These are phyloP conservation scores for Dolomedes plantarius DNA, from an alignment of 2,888 invertebrate genomes.

Conservation along the genomic window DNA sequence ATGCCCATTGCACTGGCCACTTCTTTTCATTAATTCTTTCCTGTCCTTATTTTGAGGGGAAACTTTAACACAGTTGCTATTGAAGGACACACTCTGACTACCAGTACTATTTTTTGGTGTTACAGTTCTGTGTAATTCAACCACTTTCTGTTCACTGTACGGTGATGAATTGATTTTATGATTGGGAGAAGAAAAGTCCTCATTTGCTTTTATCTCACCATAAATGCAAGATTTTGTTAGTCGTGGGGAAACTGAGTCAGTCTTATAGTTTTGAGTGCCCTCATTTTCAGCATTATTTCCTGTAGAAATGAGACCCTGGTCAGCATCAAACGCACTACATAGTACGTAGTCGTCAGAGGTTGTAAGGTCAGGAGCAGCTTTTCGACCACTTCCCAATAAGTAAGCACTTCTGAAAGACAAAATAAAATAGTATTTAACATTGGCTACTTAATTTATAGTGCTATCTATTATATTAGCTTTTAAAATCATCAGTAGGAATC, in stretches of 20 bases:
- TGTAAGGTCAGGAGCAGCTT: conserved; percentile 74
- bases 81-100: conserved; percentile 36
- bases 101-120: conserved; percentile 44
- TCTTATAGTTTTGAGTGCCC: conserved; percentile 1
- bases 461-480: no score
- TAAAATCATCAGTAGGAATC: no score
- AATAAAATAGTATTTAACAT: background rate
- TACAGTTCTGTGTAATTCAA: background rate
- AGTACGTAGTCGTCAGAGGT: conserved; percentile 76
- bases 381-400: conserved; percentile 75
- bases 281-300: conserved; percentile 79
- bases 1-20: conserved; percentile 33
- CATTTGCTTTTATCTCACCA: conserved; percentile 43
- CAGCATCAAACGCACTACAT: conserved; percentile 75
- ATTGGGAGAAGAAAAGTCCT: background rate
- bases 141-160: conserved; percentile 26
- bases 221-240: conserved; percentile 70
- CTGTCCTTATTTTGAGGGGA: conserved; percentile 20
- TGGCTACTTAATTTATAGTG: no score
- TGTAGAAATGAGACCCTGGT: conserved; percentile 74
- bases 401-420: conserved; percentile 75
- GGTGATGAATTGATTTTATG: background rate
- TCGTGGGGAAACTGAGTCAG: conserved; percentile 27
- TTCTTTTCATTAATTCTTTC: conserved; percentile 41
- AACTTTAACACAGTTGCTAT: conserved; percentile 34